A percentile compares a stretch with the other conserved stretches of the same genome.
Conservation (phyloP, 2,113 vertebrate genomes). For the Syngnathus typhle region DNA sequence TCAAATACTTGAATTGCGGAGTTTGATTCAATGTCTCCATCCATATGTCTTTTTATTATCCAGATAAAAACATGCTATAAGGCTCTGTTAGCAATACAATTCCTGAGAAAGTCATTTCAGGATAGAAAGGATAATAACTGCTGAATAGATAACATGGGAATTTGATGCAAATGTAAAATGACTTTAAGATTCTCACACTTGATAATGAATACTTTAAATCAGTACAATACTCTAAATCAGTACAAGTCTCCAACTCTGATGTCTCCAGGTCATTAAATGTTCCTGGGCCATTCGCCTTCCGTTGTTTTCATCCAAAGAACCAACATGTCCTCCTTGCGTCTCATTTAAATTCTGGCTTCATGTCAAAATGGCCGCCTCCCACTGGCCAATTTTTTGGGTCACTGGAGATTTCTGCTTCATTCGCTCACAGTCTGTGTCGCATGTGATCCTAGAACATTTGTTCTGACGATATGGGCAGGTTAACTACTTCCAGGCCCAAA, state of each 20-base stretch:
- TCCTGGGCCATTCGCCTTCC: conserved; percentile 25
- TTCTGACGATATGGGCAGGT: conserved; percentile 37
- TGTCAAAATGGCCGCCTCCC: conserved; percentile 60
- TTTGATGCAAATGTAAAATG: no score
- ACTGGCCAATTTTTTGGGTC: conserved; percentile 64
- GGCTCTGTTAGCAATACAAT: no score
- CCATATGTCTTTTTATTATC: neutral
- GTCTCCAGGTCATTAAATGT: conserved; percentile 15
- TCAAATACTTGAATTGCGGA: neutral
- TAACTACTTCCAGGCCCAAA: neutral
- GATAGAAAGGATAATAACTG: no score
- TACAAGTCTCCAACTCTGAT: neutral
- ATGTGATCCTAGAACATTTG: conserved; percentile 26
- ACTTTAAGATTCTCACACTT: no score
- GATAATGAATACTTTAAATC: no score
- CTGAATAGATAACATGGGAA: no score
- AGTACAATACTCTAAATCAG: neutral
- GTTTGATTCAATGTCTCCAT: neutral
- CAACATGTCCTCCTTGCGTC: conserved; percentile 53
- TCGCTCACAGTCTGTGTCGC: conserved; percentile 13
- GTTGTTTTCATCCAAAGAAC: conserved; percentile 45
- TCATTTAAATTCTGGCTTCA: conserved; percentile 55
- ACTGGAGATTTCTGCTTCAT: conserved; percentile 53
- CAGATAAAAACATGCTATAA: neutral
- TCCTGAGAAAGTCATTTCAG: no score